Conservation (phyloP, 2,888 invertebrate species). For the Tetrapedia diversipes region DNA sequence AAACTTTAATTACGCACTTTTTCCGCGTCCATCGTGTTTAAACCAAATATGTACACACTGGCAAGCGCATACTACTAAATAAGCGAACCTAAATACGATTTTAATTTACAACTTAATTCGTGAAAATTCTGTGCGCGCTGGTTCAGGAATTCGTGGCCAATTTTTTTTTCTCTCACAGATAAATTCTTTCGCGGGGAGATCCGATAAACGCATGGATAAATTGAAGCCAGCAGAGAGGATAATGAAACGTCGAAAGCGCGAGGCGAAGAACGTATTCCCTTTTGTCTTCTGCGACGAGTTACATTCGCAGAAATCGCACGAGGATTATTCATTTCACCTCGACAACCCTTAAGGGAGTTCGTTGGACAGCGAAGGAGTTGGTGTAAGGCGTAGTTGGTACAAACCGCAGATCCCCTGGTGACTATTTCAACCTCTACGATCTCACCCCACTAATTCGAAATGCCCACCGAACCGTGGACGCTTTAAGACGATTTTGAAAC, state of each 20-base stretch:
- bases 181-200: not conserved
- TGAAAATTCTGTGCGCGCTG: not conserved
- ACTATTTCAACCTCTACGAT: conserved; percentile 61
- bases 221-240: not conserved
- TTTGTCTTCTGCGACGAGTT: conserved; percentile 33
- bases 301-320: conserved; percentile 49
- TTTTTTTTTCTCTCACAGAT: not conserved
- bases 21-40: too few species aligned
- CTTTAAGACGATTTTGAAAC: conserved; percentile 43
- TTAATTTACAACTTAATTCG: not conserved
- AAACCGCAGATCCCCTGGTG: conserved; percentile 62
- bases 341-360: conserved; percentile 66
- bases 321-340: conserved; percentile 69
- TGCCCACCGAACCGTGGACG: conserved; percentile 46
- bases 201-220: not conserved
- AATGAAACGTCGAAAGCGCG: conserved; percentile 13
- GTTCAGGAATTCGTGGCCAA: not conserved
- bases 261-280: conserved; percentile 2
- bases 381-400: conserved; percentile 50
- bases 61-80: not conserved
- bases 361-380: conserved; percentile 52
- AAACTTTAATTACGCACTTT: not conserved
- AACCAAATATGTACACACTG: too few species aligned
- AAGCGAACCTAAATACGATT: not conserved
- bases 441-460: conserved; percentile 58